These are phyloP conservation scores for Gymnothorax reevesii DNA, from an alignment of 2,797 vertebrate species.

Conservation along the genomic window DNA sequence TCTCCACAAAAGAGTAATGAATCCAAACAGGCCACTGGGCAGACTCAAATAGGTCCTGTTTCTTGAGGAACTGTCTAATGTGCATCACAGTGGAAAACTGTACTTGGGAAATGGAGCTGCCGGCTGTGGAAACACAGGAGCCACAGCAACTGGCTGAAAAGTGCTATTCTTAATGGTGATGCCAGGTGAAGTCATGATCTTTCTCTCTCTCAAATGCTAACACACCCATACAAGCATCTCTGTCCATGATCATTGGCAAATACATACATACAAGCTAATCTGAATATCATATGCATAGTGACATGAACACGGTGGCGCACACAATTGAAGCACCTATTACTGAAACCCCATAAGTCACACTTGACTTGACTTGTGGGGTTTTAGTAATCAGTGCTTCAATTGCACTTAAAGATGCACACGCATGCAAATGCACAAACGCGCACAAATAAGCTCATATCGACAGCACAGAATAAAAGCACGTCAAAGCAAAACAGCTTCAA, in stretches of 20 bases:
- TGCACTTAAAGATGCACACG: neutral
- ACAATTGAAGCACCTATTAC: no score
- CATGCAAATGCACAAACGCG: neutral
- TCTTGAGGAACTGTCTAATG: neutral
- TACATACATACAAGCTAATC: neutral
- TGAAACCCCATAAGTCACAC: no score
- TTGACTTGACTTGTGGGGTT: no score
- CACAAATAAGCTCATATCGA: neutral
- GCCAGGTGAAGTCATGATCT: neutral
- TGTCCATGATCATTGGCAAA: no score
- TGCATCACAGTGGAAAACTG: neutral
- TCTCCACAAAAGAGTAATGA: conserved; percentile 27
- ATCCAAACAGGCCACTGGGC: conserved; percentile 2
- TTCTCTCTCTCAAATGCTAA: neutral
- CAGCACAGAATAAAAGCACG: neutral
- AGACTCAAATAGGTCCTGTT: neutral
- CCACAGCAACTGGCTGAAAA: neutral
- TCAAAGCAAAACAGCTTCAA: neutral
- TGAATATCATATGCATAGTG: neutral
- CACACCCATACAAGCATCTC: neutral
- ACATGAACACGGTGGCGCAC: neutral
- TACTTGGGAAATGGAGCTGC: neutral
- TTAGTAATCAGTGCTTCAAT: no score
- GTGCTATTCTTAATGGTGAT: neutral
- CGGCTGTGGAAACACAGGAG: neutral